These are phyloP conservation scores for Drosophila rufa DNA, from an alignment of 1,140 invertebrate genomes.

Conservation along the genomic window DNA sequence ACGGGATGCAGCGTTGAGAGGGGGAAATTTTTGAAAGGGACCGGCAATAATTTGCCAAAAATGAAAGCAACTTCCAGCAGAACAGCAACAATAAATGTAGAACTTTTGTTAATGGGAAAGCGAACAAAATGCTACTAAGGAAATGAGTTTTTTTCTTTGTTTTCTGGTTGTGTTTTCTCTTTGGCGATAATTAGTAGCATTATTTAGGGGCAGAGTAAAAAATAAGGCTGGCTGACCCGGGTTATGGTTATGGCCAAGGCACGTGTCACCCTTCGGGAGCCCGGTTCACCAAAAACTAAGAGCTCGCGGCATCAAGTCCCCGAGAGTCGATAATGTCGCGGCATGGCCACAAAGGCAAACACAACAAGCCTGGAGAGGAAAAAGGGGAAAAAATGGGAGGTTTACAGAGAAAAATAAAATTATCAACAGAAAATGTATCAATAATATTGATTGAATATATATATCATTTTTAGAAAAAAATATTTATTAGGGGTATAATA, in stretches of 20 bases:
- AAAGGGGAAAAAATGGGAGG: constrained; percentile 7
- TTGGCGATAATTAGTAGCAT: constrained; percentile 69
- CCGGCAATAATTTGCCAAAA: constrained; percentile 70
- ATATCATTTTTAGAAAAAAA: too few species aligned
- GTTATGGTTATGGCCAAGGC: constrained; percentile 55
- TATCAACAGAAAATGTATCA: too few species aligned
- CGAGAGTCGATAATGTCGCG: constrained; percentile 75
- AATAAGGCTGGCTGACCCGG: constrained; percentile 31
- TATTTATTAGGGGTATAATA: too few species aligned
- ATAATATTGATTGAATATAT: too few species aligned
- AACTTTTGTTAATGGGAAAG: constrained; percentile 71
- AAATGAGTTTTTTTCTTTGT: constrained; percentile 62
- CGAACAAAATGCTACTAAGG: constrained; percentile 48
- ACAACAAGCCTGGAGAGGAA: constrained; percentile 8
- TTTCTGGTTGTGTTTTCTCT: constrained; percentile 36
- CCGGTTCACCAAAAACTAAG: constrained; percentile 33
- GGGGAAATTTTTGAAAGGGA: constrained; percentile 58
- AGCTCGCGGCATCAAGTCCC: constrained; percentile 43
- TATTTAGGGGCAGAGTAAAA: constrained; percentile 47
- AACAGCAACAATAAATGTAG: constrained; percentile 75
- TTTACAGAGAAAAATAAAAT: neutral
- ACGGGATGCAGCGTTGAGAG: constrained; percentile 34
- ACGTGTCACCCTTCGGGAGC: constrained; percentile 44
- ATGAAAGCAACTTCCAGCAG: constrained; percentile 63
- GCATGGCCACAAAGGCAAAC: constrained; percentile 62